These are phyloP conservation scores for Anastatus disparis DNA, from an alignment of 1,140 invertebrate species.

Conservation along the genomic window DNA sequence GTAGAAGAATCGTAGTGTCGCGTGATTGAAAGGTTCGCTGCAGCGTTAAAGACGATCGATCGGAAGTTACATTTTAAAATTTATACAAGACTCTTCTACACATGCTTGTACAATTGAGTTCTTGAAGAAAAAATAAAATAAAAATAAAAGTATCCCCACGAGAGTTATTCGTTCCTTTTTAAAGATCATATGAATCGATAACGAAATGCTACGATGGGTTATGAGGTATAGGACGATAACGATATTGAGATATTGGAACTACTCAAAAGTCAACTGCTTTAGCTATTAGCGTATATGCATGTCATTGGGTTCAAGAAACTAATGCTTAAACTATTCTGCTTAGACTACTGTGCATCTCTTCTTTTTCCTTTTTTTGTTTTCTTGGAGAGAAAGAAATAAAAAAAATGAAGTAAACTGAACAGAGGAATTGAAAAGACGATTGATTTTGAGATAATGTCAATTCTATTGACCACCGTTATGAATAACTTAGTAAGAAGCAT, in stretches of 20 bases:
- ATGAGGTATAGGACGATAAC: no score
- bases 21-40: constrained; percentile 59
- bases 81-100: no score
- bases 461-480: no score
- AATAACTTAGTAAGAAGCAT: no score
- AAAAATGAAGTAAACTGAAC: no score
- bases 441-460: no score
- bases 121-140: no score
- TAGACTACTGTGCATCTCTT: not conserved
- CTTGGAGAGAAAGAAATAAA: no score
- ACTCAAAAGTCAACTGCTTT: constrained; percentile 44
- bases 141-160: no score
- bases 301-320: no score
- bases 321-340: not conserved
- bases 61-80: constrained; percentile 56
- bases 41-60: constrained; percentile 52
- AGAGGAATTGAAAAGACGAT: no score
- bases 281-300: constrained; percentile 46
- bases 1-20: constrained; percentile 57
- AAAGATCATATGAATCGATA: constrained; percentile 14
- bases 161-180: constrained; percentile 34
- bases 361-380: not conserved
- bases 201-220: not conserved
- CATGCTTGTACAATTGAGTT: no score
- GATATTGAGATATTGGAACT: constrained; percentile 58